Percentiles rank a stretch among this genome's conserved stretches.
Evolutionary conservation across 2,113 vertebrate genomes (phyloP).

Genomic region (Ceyx cyanopectus): DNA sequence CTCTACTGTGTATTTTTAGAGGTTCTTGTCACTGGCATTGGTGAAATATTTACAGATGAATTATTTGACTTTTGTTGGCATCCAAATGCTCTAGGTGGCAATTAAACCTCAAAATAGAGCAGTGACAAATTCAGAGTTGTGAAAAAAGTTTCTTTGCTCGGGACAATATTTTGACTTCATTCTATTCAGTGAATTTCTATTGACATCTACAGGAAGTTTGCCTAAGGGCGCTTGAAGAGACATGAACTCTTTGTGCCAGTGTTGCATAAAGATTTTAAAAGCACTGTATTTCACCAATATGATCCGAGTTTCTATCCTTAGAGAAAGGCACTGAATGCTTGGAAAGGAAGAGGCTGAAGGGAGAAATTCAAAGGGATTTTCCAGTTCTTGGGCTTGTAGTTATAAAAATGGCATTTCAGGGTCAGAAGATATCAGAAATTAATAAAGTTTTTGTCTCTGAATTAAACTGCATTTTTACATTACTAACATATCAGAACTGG

Average conservation of each 20-base stretch:
- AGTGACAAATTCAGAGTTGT: slow-evolving; percentile 3
- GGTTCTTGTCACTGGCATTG: slow-evolving; percentile 17
- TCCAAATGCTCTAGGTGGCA: slow-evolving; percentile 58
- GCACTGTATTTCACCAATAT: neutral
- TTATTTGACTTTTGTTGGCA: slow-evolving; percentile 53
- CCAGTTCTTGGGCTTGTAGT: neutral
- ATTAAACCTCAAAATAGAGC: slow-evolving; percentile 50
- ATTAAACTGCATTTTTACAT: neutral
- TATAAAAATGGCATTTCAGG: neutral
- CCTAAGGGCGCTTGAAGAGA: slow-evolving; percentile 1
- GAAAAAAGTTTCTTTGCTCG: neutral
- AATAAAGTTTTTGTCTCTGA: neutral
- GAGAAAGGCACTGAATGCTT: neutral
- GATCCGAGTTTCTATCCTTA: neutral
- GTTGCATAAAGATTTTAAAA: slow-evolving; percentile 27
- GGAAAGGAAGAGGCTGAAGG: neutral
- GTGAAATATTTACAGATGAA: slow-evolving; percentile 55
- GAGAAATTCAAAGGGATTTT: slow-evolving; percentile 19
- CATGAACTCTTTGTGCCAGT: neutral
- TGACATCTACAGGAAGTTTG: slow-evolving; percentile 13
- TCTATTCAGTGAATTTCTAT: slow-evolving; percentile 37
- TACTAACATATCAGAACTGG: neutral
- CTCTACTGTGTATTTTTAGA: slow-evolving; percentile 55
- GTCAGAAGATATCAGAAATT: neutral
- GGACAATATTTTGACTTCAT: slow-evolving; percentile 38